Conservation (phyloP, 2,797 vertebrate genomes). For the Oreortyx pictus region DNA sequence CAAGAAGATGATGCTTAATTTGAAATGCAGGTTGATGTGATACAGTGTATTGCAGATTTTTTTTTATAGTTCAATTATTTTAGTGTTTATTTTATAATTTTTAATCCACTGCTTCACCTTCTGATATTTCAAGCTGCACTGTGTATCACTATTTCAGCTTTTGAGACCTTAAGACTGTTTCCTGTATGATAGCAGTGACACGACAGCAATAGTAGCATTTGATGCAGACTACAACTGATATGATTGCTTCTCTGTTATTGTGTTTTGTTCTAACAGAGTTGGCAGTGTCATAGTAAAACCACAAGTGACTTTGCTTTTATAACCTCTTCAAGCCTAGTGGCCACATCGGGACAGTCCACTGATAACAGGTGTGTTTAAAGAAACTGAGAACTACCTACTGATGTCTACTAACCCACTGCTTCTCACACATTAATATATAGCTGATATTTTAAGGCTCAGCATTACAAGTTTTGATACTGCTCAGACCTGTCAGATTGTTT, state of each 20-base stretch:
- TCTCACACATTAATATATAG: not conserved
- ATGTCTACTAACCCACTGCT: not conserved
- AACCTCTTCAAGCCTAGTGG: slow-evolving; percentile 97
- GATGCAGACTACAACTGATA: not conserved
- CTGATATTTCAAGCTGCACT: not conserved
- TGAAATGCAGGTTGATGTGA: not conserved
- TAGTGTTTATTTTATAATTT: not conserved
- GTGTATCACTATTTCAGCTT: not conserved
- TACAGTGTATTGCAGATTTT: not conserved
- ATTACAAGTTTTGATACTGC: not conserved
- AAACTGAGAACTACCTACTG: not conserved
- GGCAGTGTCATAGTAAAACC: slow-evolving; percentile 97
- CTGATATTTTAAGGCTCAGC: not conserved
- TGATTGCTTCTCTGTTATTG: not conserved
- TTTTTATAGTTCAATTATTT: not conserved
- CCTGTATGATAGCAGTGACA: not conserved
- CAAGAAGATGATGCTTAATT: not conserved
- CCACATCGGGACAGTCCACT: slow-evolving; percentile 94
- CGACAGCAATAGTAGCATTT: not conserved
- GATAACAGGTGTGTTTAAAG: slow-evolving; percentile 88
- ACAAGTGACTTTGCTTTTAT: slow-evolving; percentile 96
- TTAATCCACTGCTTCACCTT: not conserved
- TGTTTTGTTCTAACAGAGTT: slow-evolving; percentile 83
- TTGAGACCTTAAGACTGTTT: not conserved
- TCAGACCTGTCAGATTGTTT: not conserved